Evolutionary conservation across 2,113 vertebrate genomes (phyloP).

Genomic region (Thymallus thymallus): DNA sequence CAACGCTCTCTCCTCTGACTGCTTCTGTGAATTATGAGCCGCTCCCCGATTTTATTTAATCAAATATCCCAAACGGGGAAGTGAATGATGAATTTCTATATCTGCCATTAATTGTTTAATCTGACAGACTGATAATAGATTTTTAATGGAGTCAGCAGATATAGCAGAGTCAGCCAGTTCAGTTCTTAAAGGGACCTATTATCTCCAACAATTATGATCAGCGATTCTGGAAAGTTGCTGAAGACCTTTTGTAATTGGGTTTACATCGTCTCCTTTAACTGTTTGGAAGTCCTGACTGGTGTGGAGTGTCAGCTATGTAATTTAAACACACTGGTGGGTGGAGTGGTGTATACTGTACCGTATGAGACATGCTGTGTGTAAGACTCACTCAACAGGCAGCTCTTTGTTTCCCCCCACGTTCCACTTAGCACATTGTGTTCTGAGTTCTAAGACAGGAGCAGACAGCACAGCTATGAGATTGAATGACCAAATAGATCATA

Average conservation of each 20-base stretch:
- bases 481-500: conserved; percentile 36
- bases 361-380: too few species aligned
- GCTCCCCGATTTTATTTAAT: conserved; percentile 12
- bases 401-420: not conserved
- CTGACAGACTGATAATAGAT: conserved; percentile 37
- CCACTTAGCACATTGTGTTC: conserved; percentile 20
- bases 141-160: conserved; percentile 41
- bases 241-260: conserved; percentile 40
- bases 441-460: conserved; percentile 21
- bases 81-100: conserved; percentile 39
- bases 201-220: conserved; percentile 34
- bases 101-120: conserved; percentile 45
- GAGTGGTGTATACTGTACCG: not conserved
- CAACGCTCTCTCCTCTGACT: conserved; percentile 15
- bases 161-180: conserved; percentile 14
- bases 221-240: conserved; percentile 29
- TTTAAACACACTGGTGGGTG: not conserved
- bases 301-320: not conserved
- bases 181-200: conserved; percentile 42
- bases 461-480: not conserved
- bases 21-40: not conserved
- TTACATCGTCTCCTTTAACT: conserved; percentile 23
- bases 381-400: too few species aligned
- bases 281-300: conserved; percentile 5
- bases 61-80: not conserved